Evolutionary conservation across 2,797 vertebrate species (phyloP), one percentile per base, ranked within the genome.

Genomic region (Podarcis siculus): DNA sequence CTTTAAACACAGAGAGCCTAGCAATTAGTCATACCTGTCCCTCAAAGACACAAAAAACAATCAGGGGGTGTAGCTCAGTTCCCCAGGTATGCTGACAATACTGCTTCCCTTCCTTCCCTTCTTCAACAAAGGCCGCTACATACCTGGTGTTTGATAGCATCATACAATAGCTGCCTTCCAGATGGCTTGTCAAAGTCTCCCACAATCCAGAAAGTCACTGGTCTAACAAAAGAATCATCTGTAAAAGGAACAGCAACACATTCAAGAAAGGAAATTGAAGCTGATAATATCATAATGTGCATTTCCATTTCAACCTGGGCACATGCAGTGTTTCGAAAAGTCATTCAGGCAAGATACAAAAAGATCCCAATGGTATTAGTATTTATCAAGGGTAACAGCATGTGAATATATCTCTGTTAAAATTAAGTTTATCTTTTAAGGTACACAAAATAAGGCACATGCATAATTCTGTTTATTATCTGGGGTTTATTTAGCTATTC

Each of bases 161-260:
- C 98, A 27, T 99, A 99, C n/a, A 99, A 94, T 89, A 99, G 95
- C 13, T 98, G 98, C 69, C 99, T 97, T 89, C 99, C 99, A 0
- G 98, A 98, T 69, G 98, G 97, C 79, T 96, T 97, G 96, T 98
- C 98, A 92, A 99, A 99, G 96, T 99, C 99, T 88, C 98, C 99
- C 81, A 99, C 98, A 89, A 99, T 98, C 99, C 99, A 99, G 93
- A 99, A 99, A 35, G 99, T 99, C 92, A 99, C 98, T 1, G 99
- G 98, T 92, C 98, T 98, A 95, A 99, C 97, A 95, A 97, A 98
- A 94, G 98, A 98, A 87, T 99, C 98, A 93, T 99, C 99, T 99
- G 92, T 80, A 94, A 89, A 83, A 91, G 90, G 61, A 94, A 91
- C 32, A 83, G 92, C 86, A 89, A 81, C 25, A 17, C 61, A 90